Evolutionary conservation across 1,140 invertebrate species (phyloP).

Genomic region (Hypothenemus hampei): DNA sequence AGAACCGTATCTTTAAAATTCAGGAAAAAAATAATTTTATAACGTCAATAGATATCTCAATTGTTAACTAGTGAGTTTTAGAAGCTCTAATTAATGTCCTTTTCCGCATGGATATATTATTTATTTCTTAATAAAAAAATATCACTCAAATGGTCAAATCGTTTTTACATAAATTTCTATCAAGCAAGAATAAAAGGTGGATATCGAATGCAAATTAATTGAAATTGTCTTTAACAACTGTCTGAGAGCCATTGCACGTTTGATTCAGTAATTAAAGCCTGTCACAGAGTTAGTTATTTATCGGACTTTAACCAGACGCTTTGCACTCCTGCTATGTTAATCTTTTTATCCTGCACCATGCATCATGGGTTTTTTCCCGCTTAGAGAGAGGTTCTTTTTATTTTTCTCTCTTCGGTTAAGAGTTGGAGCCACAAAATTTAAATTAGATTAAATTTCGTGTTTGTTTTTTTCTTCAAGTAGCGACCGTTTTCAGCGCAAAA

Average conservation of each 20-base stretch:
- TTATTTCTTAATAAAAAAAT: too few relatives aligned
- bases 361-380: conserved; percentile 10
- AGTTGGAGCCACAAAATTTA: neutral
- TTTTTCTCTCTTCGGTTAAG: conserved; percentile 2
- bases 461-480: too few relatives aligned
- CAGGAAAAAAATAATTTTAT: neutral
- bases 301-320: conserved; percentile 25
- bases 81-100: too few relatives aligned
- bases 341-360: conserved; percentile 27
- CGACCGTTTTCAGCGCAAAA: too few relatives aligned
- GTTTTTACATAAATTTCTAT: conserved; percentile 36
- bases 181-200: conserved; percentile 34
- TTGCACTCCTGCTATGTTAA: conserved; percentile 27
- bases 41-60: too few relatives aligned
- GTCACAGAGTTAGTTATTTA: conserved; percentile 26
- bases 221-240: conserved; percentile 39
- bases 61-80: too few relatives aligned
- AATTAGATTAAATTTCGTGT: conserved; percentile 5
- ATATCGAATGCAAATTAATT: conserved; percentile 41
- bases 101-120: too few relatives aligned
- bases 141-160: too few relatives aligned
- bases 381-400: neutral
- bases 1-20: conserved; percentile 7
- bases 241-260: conserved; percentile 28
- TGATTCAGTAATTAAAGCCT: conserved; percentile 31